These are phyloP conservation scores for Saccopteryx bilineata DNA, from an alignment of 2,113 vertebrate species.

Conservation along the genomic window DNA sequence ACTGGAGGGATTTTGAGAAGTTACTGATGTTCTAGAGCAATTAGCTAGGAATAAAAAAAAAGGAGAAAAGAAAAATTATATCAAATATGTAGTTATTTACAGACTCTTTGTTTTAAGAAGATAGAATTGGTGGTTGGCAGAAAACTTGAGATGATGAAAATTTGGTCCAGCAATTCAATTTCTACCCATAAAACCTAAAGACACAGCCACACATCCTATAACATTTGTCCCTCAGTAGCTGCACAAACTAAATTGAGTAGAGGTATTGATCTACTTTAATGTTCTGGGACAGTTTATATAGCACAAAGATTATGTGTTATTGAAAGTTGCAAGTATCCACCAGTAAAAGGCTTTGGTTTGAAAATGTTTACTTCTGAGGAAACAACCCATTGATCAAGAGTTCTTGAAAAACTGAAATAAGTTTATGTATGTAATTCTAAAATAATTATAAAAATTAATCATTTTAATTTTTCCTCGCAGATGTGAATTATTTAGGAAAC, in stretches of 20 bases:
- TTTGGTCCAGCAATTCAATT: slow-evolving; percentile 63
- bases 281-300: slow-evolving; percentile 55
- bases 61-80: background rate
- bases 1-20: slow-evolving; percentile 26
- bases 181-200: slow-evolving; percentile 44
- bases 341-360: background rate
- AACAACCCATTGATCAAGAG: slow-evolving; percentile 14
- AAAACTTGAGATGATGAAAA: slow-evolving; percentile 57
- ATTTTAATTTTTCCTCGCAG: slow-evolving; percentile 49
- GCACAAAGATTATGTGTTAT: slow-evolving; percentile 50
- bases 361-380: slow-evolving; percentile 51
- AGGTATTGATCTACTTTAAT: slow-evolving; percentile 55
- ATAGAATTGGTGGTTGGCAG: slow-evolving; percentile 36
- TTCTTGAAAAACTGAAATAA: slow-evolving; percentile 56
- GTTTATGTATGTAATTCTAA: background rate
- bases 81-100: slow-evolving; percentile 36
- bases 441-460: slow-evolving; percentile 42
- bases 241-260: slow-evolving; percentile 63
- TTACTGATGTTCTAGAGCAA: slow-evolving; percentile 38
- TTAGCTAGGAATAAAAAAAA: background rate
- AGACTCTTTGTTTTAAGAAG: slow-evolving; percentile 31
- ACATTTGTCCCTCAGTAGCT: slow-evolving; percentile 27
- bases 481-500: slow-evolving; percentile 21
- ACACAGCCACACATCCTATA: background rate
- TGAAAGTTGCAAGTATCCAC: slow-evolving; percentile 47